Base-by-base conservation (phyloP, 2,797 vertebrate genomes). In the Liasis olivaceus region DNA sequence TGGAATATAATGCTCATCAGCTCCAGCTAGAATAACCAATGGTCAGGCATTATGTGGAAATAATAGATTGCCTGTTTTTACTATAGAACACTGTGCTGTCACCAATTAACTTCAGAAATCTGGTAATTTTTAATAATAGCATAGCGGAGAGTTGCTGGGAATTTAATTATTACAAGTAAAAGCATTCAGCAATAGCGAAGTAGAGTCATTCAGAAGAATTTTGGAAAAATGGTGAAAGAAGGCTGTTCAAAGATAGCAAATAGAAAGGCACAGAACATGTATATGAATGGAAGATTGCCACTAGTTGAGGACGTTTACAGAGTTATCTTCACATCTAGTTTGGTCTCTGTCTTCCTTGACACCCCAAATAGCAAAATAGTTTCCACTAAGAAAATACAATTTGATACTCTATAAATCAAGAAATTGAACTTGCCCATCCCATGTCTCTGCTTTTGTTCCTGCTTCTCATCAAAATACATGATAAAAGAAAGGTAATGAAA, bases 11-110 rank as follows among this genome's bases (percentile, higher is more conserved):
- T 60, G 59, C 17, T 54, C 51, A 54, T 54, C 51, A 54, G 51
- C 51, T 54, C 51, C 51, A 54, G 51, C 51, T 60, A 60, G 20
- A 60, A 60, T 60, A 60, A 60, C 59, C 59, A 60, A 22, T 20
- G 59, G 59, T 60, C 59, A 60, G 59, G 59, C 59, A 60, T 60
- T 60, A 60, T 60, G 59, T 60, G 59, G 59, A 60, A 60, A 20
- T 60, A 60, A 60, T 60, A 60, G 59, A 22, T 60, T 69, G 22
- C 22, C 62, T 20, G 87, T 90, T 31, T 92, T 95, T 95, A 92
- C 86, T 59, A 87, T 85, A 60, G 59, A 60, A 60, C 59, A 60
- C 59, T 60, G 59, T 60, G 59, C 59, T 22, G 59, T 60, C 59
- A 20, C 59, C 59, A 60, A 60, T 60, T 60, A 60, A 60, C 17